Base-by-base conservation (phyloP, 2,797 vertebrate genomes). In the Anisognathus igniventris region DNA sequence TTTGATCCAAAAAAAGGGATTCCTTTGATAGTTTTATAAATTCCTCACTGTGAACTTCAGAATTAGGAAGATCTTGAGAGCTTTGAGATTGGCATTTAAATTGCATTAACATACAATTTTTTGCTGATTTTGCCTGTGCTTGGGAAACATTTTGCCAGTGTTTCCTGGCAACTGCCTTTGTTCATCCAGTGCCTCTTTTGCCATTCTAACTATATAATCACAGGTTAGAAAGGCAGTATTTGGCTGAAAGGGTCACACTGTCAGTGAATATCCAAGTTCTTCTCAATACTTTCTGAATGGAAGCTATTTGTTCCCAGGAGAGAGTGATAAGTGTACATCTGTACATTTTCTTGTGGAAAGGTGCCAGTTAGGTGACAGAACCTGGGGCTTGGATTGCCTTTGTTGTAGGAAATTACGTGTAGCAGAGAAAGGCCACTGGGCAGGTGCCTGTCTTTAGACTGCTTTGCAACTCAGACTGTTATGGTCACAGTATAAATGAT, bases 11-110 rank as follows among this genome's bases (percentile, higher is more conserved):
- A 81, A 82, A 75, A 86, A 72, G 13, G 12, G 84, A 93, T 96
- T 93, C 87, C 76, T 95, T 93, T 96, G 92, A 79, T 89, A 96
- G n/a, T 86, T 93, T 82, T 57, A 90, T 95, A 88, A 96, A 95
- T 96, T 95, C 73, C 74, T 94, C 33, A 35, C 61, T 70, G 35
- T 71, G 40, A 93, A 92, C 61, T 86, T 64, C 77, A 82, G 86
- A 79, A 81, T 87, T 70, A 87, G 62, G 75, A 77, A 87, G 74
- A 87, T 54, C 57, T 80, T 74, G 42, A 71, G 58, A 83, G 70
- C 39, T 71, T 62, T 77, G 27, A 73, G 77, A 66, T 51, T 83
- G 75, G 48, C 51, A 72, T 86, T 95, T 90, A 75, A 83, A 78
- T 91, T 86, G 39, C 24, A 62, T 80, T 82, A 73, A 84, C 22